These are phyloP conservation scores for Sinocyclocheilus grahami DNA, from an alignment of 2,113 vertebrate genomes.

Conservation along the genomic window DNA sequence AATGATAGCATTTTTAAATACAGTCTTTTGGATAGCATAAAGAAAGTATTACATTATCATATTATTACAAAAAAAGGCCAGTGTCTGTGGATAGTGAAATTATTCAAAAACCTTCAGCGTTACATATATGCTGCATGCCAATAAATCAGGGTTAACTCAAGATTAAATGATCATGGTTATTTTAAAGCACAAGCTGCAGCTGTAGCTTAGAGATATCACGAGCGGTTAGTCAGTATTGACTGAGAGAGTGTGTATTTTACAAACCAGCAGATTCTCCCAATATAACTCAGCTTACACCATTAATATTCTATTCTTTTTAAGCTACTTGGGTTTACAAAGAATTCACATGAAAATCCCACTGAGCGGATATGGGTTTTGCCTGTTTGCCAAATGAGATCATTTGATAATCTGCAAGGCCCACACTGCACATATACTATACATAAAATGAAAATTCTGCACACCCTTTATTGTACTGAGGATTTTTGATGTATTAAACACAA, in stretches of 20 bases:
- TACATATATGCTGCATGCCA: not conserved
- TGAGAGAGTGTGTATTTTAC: conserved; percentile 9
- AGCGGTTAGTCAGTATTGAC: not conserved
- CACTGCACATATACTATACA: not conserved
- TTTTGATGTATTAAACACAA: not conserved
- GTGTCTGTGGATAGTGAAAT: not conserved
- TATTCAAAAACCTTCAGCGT: not conserved
- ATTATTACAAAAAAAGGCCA: not conserved
- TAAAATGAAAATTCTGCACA: conserved; percentile 5
- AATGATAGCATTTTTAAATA: not conserved
- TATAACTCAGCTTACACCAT: conserved; percentile 25
- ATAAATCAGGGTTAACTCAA: conserved; percentile 13
- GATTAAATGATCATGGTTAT: conserved; percentile 4
- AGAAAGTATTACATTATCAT: not conserved
- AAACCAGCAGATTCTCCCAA: not conserved
- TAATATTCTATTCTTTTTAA: conserved; percentile 21
- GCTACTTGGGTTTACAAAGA: conserved; percentile 40
- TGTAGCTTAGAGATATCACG: not conserved
- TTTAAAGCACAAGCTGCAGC: conserved; percentile 11
- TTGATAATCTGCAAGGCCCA: conserved; percentile 36
- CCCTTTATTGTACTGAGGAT: not conserved
- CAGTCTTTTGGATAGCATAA: not conserved
- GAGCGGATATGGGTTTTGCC: conserved; percentile 46
- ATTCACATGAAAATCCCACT: conserved; percentile 45
- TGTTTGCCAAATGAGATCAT: conserved; percentile 33